Evolutionary conservation across 2,888 invertebrate genomes (phyloP).

Genomic region (Patella pellucida): DNA sequence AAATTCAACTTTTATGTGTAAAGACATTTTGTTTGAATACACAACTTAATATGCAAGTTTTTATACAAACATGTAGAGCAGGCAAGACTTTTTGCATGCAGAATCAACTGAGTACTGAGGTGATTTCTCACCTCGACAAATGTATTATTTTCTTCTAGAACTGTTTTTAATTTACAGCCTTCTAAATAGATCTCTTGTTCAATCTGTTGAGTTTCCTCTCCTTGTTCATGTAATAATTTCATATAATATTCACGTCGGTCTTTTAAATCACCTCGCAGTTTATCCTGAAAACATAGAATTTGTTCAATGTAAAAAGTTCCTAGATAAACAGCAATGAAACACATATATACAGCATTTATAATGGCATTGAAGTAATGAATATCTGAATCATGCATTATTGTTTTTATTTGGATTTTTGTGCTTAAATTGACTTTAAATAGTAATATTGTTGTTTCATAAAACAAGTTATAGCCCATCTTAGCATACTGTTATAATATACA

Average conservation of each 20-base stretch:
- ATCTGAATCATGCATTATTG: not conserved
- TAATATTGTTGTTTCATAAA: too few relatives aligned
- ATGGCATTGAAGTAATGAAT: not conserved
- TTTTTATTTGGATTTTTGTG: not conserved
- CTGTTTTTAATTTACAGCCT: constrained; percentile 61
- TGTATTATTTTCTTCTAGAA: constrained; percentile 62
- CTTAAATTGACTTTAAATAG: too few relatives aligned
- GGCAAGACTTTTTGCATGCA: too few relatives aligned
- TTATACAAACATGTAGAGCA: too few relatives aligned
- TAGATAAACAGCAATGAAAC: not conserved
- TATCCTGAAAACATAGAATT: constrained; percentile 37
- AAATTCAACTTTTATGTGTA: too few relatives aligned
- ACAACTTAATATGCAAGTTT: too few relatives aligned
- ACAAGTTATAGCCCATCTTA: too few relatives aligned
- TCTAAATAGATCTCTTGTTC: constrained; percentile 59
- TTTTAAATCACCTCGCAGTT: constrained; percentile 50
- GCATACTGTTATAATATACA: too few relatives aligned
- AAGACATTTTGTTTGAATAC: too few relatives aligned
- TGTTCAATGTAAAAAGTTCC: too few relatives aligned
- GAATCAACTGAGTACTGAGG: too few relatives aligned
- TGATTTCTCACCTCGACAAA: constrained; percentile 48
- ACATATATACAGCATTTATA: not conserved
- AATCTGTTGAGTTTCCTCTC: constrained; percentile 50
- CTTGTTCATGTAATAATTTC: constrained; percentile 56
- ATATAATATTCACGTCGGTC: constrained; percentile 48